phyloP scores from a whole-genome alignment of 2,888 invertebrate species.

The Camponotus fellah region DNA sequence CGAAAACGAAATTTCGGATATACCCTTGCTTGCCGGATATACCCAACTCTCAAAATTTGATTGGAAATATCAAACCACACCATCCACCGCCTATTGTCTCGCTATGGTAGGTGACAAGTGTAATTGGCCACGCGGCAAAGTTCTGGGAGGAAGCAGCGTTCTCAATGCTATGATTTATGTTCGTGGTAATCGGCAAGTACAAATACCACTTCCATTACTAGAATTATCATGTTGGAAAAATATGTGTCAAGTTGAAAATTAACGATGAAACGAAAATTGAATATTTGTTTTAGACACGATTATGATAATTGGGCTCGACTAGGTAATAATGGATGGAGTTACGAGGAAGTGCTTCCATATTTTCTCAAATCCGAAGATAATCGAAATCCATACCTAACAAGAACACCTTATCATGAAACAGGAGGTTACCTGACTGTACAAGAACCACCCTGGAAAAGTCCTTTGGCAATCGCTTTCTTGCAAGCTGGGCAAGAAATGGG shows the following conservation, averaged over 20 bases:
- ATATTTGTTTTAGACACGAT: conserved; percentile 86
- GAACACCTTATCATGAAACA: conserved; percentile 91
- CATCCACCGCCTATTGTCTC: conserved; percentile 94
- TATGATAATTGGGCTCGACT: conserved; percentile 95
- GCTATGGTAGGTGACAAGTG: conserved; percentile 96
- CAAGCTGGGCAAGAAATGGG: conserved; percentile 94
- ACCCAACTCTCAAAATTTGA: conserved; percentile 95
- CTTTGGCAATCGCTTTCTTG: conserved; percentile 93
- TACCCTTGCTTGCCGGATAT: conserved; percentile 94
- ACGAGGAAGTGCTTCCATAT: conserved; percentile 93
- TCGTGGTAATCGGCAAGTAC: conserved; percentile 91
- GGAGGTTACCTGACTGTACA: conserved; percentile 95
- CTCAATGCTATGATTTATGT: conserved; percentile 97
- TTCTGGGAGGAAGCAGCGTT: conserved; percentile 95
- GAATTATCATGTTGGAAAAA: background rate
- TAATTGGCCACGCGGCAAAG: conserved; percentile 97
- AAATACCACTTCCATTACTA: background rate
- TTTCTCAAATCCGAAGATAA: conserved; percentile 96
- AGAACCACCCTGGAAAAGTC: conserved; percentile 94
- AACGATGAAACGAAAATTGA: background rate
- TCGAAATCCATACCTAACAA: conserved; percentile 92
- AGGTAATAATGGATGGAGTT: conserved; percentile 96
- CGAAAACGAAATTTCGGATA: conserved; percentile 95
- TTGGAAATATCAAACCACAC: conserved; percentile 96
- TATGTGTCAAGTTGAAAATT: background rate